Evolutionary conservation across 2,113 vertebrate genomes (phyloP).

Genomic region (Lagopus muta): DNA sequence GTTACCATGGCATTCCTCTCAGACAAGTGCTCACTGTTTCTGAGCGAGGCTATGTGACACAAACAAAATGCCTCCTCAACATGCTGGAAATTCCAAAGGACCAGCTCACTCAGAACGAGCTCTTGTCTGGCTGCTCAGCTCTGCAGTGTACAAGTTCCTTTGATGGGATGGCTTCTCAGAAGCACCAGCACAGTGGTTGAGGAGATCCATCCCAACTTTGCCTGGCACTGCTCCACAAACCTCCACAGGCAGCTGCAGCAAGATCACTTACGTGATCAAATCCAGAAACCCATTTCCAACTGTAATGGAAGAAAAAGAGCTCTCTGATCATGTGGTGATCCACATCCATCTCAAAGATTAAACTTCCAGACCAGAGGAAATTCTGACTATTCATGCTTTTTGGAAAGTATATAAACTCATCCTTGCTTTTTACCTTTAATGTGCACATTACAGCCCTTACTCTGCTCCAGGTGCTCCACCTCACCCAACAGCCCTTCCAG

Average conservation of each 20-base stretch:
- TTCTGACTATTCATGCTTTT: neutral
- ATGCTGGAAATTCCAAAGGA: neutral
- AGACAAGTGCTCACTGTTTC: neutral
- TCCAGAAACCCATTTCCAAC: neutral
- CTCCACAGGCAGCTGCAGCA: neutral
- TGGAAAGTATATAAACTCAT: neutral
- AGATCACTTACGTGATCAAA: neutral
- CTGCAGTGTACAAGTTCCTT: neutral
- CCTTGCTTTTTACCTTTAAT: neutral
- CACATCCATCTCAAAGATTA: neutral
- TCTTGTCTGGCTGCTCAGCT: neutral
- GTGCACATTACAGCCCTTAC: neutral
- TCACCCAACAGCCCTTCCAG: neutral
- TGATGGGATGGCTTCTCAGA: neutral
- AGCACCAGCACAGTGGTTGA: neutral
- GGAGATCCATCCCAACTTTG: accelerated
- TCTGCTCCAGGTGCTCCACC: neutral
- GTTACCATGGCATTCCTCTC: neutral
- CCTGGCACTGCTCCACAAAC: neutral
- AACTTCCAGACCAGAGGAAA: neutral
- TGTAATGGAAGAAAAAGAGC: neutral
- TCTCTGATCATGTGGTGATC: neutral
- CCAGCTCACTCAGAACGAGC: accelerated
- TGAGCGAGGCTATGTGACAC: neutral
- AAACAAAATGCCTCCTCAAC: neutral